These are phyloP conservation scores for Plebejus melissa DNA, from an alignment of 2,888 invertebrate species.

Conservation along the genomic window DNA sequence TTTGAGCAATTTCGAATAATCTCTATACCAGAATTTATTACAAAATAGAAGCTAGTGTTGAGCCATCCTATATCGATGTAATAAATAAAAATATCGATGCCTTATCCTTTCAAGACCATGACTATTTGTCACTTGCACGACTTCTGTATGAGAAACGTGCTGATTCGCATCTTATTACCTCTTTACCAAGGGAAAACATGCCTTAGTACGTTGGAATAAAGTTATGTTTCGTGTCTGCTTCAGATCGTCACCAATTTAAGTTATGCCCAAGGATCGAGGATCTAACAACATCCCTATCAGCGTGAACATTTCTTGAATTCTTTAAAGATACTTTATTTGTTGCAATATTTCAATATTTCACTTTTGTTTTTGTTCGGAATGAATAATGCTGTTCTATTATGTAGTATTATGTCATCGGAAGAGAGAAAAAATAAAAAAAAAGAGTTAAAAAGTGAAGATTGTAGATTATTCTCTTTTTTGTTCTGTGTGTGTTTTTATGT, in stretches of 20 bases:
- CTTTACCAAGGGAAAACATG: not conserved
- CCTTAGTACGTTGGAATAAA: not conserved
- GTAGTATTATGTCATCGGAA: slow-evolving; percentile 5
- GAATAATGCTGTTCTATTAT: slow-evolving; percentile 3
- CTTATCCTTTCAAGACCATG: slow-evolving; percentile 63
- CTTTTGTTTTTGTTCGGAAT: slow-evolving; percentile 17
- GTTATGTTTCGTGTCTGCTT: not conserved
- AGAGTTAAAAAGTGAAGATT: not conserved
- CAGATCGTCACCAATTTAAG: slow-evolving; percentile 11
- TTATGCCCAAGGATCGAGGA: slow-evolving; percentile 60
- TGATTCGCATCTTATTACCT: slow-evolving; percentile 60
- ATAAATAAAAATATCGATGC: slow-evolving; percentile 36
- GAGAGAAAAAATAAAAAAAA: not conserved
- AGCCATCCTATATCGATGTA: slow-evolving; percentile 6
- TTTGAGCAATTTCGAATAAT: slow-evolving; percentile 8
- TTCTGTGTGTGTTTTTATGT: not conserved
- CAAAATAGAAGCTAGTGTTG: slow-evolving; percentile 27
- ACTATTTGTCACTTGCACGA: slow-evolving; percentile 77
- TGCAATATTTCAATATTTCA: slow-evolving; percentile 10
- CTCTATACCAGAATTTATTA: slow-evolving; percentile 20
- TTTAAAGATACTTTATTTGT: slow-evolving; percentile 36
- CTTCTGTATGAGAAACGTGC: slow-evolving; percentile 73
- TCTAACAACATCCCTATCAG: slow-evolving; percentile 70
- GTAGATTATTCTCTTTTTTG: not conserved
- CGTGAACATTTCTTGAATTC: slow-evolving; percentile 62